phyloP scores from a whole-genome alignment of 2,113 vertebrate species.

The Suricata suricatta region DNA sequence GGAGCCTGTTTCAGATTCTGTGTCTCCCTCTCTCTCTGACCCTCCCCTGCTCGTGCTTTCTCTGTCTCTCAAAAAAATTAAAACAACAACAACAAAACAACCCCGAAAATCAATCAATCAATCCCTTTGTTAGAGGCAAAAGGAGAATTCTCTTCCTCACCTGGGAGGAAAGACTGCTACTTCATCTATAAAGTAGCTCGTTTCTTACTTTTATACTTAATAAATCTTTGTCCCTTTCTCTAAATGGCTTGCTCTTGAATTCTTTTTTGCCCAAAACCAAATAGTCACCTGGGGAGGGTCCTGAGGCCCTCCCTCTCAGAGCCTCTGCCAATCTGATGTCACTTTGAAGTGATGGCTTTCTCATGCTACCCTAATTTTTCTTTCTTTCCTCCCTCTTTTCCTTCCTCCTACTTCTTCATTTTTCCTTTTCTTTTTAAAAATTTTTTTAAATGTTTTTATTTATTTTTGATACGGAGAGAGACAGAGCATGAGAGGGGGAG shows the following conservation, averaged over 20 bases:
- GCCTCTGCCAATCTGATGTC: neutral
- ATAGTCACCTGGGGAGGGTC: neutral
- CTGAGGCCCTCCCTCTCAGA: neutral
- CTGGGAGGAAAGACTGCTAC: neutral
- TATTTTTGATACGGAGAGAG: too few relatives aligned
- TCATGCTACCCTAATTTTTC: neutral
- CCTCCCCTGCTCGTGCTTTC: too few relatives aligned
- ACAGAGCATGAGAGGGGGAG: too few relatives aligned
- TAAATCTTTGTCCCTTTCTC: neutral
- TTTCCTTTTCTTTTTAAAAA: too few relatives aligned
- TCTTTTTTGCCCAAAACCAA: neutral
- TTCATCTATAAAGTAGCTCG: neutral
- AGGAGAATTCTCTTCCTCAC: neutral
- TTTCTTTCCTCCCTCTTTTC: neutral
- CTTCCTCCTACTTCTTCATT: neutral
- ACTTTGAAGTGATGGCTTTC: neutral
- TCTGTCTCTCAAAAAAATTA: too few relatives aligned
- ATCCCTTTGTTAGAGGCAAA: neutral
- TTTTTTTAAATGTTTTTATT: too few relatives aligned
- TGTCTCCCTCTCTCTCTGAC: too few relatives aligned
- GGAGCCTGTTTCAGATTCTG: too few relatives aligned
- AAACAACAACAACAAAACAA: too few relatives aligned
- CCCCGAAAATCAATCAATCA: too few relatives aligned
- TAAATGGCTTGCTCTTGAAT: neutral
- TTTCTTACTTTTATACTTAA: neutral